Evolutionary conservation across 2,888 invertebrate species (phyloP), one percentile per base, ranked within the genome.

Genomic region (Caenorhabditis sp.): DNA sequence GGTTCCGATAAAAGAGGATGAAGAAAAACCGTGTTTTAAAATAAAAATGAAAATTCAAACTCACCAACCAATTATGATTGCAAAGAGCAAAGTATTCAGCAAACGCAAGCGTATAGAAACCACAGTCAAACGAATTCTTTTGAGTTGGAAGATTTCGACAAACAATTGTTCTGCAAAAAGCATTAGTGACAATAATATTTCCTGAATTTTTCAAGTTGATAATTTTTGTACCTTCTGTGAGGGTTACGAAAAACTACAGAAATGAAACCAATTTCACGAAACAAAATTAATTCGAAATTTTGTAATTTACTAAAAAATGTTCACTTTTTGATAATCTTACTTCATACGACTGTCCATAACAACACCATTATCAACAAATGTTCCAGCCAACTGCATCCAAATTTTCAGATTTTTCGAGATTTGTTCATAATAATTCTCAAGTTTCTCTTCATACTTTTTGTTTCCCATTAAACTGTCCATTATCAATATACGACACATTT

Each of bases 61-160:
- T 1, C 5, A 68, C 68, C 54, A 24, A 53, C 70, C 70, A 70
- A 24, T 66, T 50, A 4, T 53, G 54, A 12, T 66, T 66, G 17
- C 21, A 66, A 23, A 17, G 19, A 8, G 70, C 62, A 37, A 70
- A 70, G 54, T 70, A 70, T 50, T 70, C 70, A 24, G 70, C 70
- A 51, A 19, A 66, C n/a, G 62, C 62, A 37, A 70, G 26, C 58
- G 62, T 59, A 24, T 23, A 70, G 12, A 66, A 21, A n/a, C 70
- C 70, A 26, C 70, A 70, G 21, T 70, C 70, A 17, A 55, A 58
- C 8, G 31, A 24, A 27, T 70, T 70, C 8, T 19, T 53, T 23
- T 70, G 70, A 0, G 17, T 19, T 24, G 66, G 62, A 14, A 70
- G 58, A 2, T 23, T 49, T 26, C 55, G 36, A 31, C 70, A 70